These are phyloP conservation scores for Ictalurus furcatus DNA, from an alignment of 2,113 vertebrate species.

Conservation along the genomic window DNA sequence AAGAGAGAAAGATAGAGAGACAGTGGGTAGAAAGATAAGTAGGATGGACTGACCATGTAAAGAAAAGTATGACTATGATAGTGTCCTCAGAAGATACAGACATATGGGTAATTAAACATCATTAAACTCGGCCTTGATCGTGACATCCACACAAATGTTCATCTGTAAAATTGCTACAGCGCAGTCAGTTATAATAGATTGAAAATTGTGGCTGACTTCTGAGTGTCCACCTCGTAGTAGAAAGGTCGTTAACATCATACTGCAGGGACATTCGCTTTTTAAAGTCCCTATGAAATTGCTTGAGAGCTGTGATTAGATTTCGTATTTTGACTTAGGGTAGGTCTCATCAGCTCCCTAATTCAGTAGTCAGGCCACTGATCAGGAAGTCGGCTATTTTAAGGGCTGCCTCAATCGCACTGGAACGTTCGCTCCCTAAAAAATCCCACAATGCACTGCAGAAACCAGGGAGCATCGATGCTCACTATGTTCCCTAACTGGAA, in stretches of 20 bases:
- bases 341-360: no score
- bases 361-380: no score
- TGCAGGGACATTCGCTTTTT: not conserved
- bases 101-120: conserved; percentile 34
- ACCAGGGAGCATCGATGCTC: no score
- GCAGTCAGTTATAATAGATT: conserved; percentile 4
- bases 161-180: not conserved
- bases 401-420: no score
- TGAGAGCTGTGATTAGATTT: not conserved
- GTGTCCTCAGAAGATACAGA: conserved; percentile 18
- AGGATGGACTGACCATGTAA: conserved; percentile 9
- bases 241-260: not conserved
- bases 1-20: conserved; percentile 40
- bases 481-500: no score
- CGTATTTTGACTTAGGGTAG: not conserved
- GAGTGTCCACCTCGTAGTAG: not conserved
- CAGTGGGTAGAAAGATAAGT: conserved; percentile 33
- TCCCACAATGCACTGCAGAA: no score
- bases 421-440: no score
- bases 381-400: no score
- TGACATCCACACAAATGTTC: conserved; percentile 4
- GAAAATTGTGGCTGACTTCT: not conserved
- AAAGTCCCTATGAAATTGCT: not conserved
- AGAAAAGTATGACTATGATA: conserved; percentile 12
- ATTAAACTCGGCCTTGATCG: conserved; percentile 6